Evolutionary conservation across 2,113 vertebrate genomes (phyloP).

Genomic region (Grallaria varia): DNA sequence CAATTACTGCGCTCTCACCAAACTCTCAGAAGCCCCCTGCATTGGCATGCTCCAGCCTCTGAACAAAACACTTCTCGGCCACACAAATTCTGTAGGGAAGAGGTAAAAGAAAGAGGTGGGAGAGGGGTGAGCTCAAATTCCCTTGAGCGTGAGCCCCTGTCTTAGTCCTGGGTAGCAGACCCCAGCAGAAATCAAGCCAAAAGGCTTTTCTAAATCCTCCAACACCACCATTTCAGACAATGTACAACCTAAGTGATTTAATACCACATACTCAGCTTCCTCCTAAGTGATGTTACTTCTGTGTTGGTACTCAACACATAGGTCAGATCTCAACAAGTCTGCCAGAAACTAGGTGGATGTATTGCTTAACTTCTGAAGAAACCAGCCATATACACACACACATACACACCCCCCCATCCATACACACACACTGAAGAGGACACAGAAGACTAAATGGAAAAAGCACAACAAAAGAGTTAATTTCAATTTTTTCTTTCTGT

Average conservation of each 20-base stretch:
- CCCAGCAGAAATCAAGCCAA: background rate
- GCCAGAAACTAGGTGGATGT: background rate
- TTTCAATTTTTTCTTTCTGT: background rate
- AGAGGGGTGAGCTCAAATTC: background rate
- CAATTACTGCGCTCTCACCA: background rate
- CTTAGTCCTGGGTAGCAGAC: background rate
- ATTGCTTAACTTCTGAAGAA: background rate
- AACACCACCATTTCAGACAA: background rate
- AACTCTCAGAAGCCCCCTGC: background rate
- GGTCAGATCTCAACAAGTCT: background rate
- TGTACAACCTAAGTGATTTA: background rate
- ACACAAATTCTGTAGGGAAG: background rate
- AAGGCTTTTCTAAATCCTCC: background rate
- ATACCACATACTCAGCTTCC: background rate
- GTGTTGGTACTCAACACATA: background rate
- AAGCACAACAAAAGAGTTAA: background rate
- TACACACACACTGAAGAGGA: background rate
- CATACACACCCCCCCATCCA: background rate
- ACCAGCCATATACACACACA: background rate
- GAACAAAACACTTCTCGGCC: background rate
- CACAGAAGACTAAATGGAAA: background rate
- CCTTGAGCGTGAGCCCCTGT: accelerated
- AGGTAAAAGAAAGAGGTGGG: background rate
- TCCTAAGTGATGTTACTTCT: background rate
- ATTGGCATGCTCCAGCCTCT: background rate